Conservation (phyloP, 1,140 invertebrate species). For the Camponotus pennsylvanicus region DNA sequence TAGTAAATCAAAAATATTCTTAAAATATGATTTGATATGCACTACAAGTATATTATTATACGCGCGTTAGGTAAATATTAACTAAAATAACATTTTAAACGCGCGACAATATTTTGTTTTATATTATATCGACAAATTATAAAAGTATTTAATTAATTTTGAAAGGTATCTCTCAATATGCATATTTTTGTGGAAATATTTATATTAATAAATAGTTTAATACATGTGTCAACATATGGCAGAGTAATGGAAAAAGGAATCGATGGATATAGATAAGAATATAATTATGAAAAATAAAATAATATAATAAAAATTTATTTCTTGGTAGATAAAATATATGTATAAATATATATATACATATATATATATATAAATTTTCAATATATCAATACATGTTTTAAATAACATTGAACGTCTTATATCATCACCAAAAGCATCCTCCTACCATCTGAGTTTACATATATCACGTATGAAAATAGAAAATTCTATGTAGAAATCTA, state of each 20-base stretch:
- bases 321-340: slow-evolving; percentile 77
- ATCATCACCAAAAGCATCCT: slow-evolving; percentile 66
- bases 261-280: slow-evolving; percentile 9
- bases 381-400: slow-evolving; percentile 70
- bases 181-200: neutral
- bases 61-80: neutral
- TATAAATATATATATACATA: slow-evolving; percentile 73
- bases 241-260: slow-evolving; percentile 10
- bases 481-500: slow-evolving; percentile 75
- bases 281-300: slow-evolving; percentile 51
- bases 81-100: neutral
- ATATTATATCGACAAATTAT: neutral
- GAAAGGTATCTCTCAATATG: slow-evolving; percentile 1
- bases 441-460: slow-evolving; percentile 63
- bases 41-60: slow-evolving; percentile 1
- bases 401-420: slow-evolving; percentile 58
- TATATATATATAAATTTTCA: slow-evolving; percentile 72
- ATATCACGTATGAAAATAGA: slow-evolving; percentile 75
- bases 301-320: slow-evolving; percentile 75
- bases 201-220: slow-evolving; percentile 14
- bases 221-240: neutral
- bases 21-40: slow-evolving; percentile 3
- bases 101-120: neutral
- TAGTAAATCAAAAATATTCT: neutral
- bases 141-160: slow-evolving; percentile 6